These are phyloP conservation scores for Alectura lathami DNA, from an alignment of 2,113 vertebrate species.

Conservation along the genomic window DNA sequence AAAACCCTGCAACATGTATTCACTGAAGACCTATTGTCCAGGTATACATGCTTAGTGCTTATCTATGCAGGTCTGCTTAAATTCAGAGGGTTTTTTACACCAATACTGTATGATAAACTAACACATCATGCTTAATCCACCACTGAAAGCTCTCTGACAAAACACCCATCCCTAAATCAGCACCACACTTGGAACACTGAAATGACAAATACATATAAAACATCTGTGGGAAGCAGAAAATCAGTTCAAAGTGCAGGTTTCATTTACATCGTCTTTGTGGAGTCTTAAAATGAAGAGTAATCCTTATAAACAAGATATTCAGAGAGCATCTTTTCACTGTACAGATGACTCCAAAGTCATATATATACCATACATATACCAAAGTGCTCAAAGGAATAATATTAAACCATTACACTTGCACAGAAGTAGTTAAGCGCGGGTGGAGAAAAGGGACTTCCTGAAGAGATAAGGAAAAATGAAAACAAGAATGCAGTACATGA, in stretches of 20 bases:
- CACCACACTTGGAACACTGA: neutral
- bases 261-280: neutral
- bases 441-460: conserved; percentile 2
- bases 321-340: neutral
- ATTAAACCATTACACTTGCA: conserved; percentile 3
- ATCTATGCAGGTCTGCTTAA: neutral
- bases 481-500: fast-evolving
- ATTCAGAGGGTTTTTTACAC: neutral
- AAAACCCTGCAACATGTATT: neutral
- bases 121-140: neutral
- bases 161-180: neutral
- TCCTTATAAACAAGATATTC: neutral
- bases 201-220: neutral
- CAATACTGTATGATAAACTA: neutral
- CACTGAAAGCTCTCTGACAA: neutral
- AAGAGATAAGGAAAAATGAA: conserved; percentile 9
- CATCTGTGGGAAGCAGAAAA: neutral
- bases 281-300: neutral
- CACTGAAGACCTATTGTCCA: neutral
- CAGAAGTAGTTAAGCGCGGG: neutral
- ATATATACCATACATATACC: neutral
- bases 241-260: neutral
- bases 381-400: neutral
- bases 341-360: too few species aligned
- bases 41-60: neutral